Conservation (phyloP, 2,888 invertebrate species). For the Rotaria macrura region DNA sequence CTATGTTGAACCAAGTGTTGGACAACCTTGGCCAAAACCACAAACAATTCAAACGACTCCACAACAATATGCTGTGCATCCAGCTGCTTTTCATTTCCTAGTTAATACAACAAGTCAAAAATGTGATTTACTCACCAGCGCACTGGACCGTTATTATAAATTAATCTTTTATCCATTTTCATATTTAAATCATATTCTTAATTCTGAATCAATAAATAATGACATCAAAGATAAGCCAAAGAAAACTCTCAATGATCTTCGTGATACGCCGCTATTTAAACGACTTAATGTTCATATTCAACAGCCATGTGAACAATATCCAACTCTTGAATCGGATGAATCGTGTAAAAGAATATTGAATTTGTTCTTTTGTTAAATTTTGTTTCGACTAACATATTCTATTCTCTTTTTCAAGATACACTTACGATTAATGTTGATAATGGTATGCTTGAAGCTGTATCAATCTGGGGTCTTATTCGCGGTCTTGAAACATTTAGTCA, state of each 20-base stretch:
- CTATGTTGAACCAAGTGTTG: conserved; percentile 5
- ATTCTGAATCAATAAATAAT: neutral
- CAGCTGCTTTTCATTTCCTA: neutral
- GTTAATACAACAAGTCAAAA: conserved; percentile 23
- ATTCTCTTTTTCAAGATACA: neutral
- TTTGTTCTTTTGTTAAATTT: no score
- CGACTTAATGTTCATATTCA: conserved; percentile 53
- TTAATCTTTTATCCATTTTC: conserved; percentile 21
- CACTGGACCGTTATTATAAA: conserved; percentile 30
- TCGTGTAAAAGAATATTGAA: conserved; percentile 55
- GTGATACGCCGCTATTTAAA: neutral
- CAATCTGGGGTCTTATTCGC: conserved; percentile 52
- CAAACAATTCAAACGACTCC: neutral
- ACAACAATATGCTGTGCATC: neutral
- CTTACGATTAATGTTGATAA: neutral
- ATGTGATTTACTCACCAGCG: conserved; percentile 27
- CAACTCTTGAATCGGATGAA: conserved; percentile 65
- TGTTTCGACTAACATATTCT: neutral
- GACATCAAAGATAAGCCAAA: neutral
- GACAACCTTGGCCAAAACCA: conserved; percentile 7
- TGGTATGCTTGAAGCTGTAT: conserved; percentile 44
- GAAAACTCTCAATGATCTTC: neutral
- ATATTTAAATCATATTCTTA: neutral
- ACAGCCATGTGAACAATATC: conserved; percentile 59
- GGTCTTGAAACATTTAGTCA: conserved; percentile 55